These are phyloP conservation scores for Trachelus troglodyta DNA, from an alignment of 2,888 invertebrate genomes.

Conservation along the genomic window DNA sequence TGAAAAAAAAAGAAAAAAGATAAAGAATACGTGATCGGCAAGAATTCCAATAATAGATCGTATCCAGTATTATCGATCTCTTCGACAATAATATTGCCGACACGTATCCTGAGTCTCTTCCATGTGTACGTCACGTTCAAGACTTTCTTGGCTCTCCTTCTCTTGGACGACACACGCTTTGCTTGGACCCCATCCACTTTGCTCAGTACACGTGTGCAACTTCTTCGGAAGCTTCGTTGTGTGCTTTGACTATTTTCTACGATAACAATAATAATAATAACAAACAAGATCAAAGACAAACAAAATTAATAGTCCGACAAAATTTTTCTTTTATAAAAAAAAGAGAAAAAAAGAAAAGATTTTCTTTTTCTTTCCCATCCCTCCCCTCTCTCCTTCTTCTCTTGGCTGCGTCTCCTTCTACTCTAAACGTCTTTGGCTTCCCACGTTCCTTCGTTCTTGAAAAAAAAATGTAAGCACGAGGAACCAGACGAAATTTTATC, in stretches of 20 bases:
- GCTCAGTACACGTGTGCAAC: not conserved
- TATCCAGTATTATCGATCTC: not conserved
- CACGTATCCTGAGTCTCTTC: not conserved
- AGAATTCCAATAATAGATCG: not conserved
- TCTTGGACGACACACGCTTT: not conserved
- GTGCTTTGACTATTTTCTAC: not conserved
- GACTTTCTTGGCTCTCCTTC: not conserved
- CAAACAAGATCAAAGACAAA: not conserved
- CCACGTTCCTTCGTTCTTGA: constrained; percentile 46
- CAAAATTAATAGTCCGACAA: too few relatives aligned
- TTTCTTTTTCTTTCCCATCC: not conserved
- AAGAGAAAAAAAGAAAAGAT: constrained; percentile 19
- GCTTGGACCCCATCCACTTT: not conserved
- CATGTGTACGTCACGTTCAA: not conserved
- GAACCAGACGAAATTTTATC: constrained; percentile 9
- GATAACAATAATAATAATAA: not conserved
- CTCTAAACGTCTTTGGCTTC: not conserved
- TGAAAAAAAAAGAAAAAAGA: not conserved
- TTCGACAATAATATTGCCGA: not conserved
- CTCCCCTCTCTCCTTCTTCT: not conserved
- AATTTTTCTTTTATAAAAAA: not conserved
- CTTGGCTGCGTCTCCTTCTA: not conserved
- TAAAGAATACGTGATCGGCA: not conserved
- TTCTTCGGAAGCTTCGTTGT: not conserved
- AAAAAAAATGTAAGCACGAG: constrained; percentile 23